A percentile compares a stretch with the other conserved stretches of the same genome.
These are phyloP conservation scores for Dicerorhinus sumatrensis DNA, from an alignment of 2,113 vertebrate species.

Conservation along the genomic window DNA sequence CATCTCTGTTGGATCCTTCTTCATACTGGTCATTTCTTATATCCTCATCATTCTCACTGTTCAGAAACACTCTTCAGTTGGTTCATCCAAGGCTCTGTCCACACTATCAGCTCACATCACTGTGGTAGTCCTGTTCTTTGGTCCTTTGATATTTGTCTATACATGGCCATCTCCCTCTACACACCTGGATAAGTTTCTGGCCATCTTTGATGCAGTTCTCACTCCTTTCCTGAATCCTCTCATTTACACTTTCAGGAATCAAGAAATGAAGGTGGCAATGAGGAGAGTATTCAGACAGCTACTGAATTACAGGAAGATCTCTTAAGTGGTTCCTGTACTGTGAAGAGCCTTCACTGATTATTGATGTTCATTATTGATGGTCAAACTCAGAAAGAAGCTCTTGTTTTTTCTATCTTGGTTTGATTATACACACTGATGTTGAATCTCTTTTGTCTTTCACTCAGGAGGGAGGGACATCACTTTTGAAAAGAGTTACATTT, in stretches of 20 bases:
- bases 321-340: not conserved
- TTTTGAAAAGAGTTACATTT: not conserved
- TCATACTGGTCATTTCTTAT: constrained; percentile 73
- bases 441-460: not conserved
- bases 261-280: constrained; percentile 68
- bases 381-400: not conserved
- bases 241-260: constrained; percentile 71
- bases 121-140: constrained; percentile 66
- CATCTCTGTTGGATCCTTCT: constrained; percentile 65
- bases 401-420: not conserved
- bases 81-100: constrained; percentile 74
- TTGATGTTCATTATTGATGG: not conserved
- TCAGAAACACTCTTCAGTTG: constrained; percentile 32
- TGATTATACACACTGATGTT: not conserved
- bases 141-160: constrained; percentile 65
- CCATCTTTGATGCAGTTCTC: constrained; percentile 60
- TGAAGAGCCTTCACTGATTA: no score
- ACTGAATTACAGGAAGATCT: constrained; percentile 47
- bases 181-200: constrained; percentile 67
- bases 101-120: constrained; percentile 64
- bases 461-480: not conserved
- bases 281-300: constrained; percentile 24
- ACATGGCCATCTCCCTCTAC: constrained; percentile 58
- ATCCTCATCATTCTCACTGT: constrained; percentile 68
- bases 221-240: constrained; percentile 67